These are phyloP conservation scores for Drosophila punjabiensis DNA, from an alignment of 1,140 invertebrate genomes.

Conservation along the genomic window DNA sequence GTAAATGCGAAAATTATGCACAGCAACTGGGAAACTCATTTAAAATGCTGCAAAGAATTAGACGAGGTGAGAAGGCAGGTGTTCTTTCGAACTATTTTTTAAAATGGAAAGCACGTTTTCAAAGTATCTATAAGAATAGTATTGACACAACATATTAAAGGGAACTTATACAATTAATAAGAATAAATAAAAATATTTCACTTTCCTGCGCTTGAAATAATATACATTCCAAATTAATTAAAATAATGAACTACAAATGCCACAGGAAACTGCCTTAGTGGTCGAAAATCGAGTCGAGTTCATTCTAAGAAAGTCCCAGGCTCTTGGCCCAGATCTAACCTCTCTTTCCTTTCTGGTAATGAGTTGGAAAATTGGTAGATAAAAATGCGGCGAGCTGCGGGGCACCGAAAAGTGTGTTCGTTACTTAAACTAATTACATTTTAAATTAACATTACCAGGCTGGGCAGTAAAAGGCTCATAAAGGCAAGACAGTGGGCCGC, in stretches of 20 bases:
- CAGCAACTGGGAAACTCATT: slow-evolving; percentile 71
- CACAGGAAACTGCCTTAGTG: too few species aligned
- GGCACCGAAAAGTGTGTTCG: slow-evolving; percentile 73
- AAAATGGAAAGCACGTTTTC: neutral
- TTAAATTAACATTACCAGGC: slow-evolving; percentile 77
- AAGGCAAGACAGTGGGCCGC: slow-evolving; percentile 49
- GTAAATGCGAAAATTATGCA: slow-evolving; percentile 78
- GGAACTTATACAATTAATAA: too few species aligned
- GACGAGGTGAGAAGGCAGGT: slow-evolving; percentile 14
- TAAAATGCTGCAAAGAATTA: slow-evolving; percentile 58
- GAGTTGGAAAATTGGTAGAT: slow-evolving; percentile 47
- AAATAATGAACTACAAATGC: neutral
- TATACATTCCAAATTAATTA: neutral
- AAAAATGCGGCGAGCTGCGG: slow-evolving; percentile 45
- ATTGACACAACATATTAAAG: neutral
- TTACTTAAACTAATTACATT: slow-evolving; percentile 84
- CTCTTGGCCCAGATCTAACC: neutral
- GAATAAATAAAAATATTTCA: neutral
- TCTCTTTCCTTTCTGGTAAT: slow-evolving; percentile 12
- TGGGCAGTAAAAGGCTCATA: slow-evolving; percentile 73
- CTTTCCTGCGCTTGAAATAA: neutral
- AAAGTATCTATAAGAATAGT: neutral
- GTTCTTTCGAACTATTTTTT: slow-evolving; percentile 4
- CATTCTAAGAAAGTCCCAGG: neutral
- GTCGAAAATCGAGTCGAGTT: neutral